Evolutionary conservation across 2,888 invertebrate genomes (phyloP), one percentile per base, ranked within the genome.

Genomic region (Cosmia pyralina): DNA sequence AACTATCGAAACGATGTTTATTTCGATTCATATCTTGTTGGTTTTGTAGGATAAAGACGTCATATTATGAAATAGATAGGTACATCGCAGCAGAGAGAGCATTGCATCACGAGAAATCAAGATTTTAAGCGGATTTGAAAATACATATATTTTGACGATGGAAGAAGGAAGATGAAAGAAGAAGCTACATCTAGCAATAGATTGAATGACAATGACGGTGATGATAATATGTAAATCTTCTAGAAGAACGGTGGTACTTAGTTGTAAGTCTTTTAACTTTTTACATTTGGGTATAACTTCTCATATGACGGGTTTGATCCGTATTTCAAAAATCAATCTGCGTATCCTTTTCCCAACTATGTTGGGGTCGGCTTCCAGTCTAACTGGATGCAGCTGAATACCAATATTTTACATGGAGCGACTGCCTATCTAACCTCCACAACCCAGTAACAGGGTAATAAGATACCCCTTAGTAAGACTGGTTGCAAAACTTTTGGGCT

Each of bases 1-100:
- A 57, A 65, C 44, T 70, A 46, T 48, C 15, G 44, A 69, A 64
- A 48, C 2, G n/a, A 48, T 60, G 48, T 44, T 58, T 17, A 50
- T 58, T 53, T 34, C 13, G 66, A 52, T 60, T 48, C n/a, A 10
- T 64, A 48, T 58, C 28, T 38, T 46, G 4, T 0, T n/a, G 15
- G 6, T 55, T 68, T 57, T 63, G 10, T 57, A 10, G 19, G 17
- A 41, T 50, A 53, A 53, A 48, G 15, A 38, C 1, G 13, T 48
- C 5, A 6, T 28, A 22, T 19, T 46, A 11, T 7, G 11, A 28
- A 63, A 63, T 0, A 28, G 1, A 28, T 28, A 4, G 4, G 34
- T 34, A 28, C 2, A 28, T 62, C 2, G 46, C 46, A 46, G 11
- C 11, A 46, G 46, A 46, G 46, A 28, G 46, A 2, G 4, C 17